These are phyloP conservation scores for Nephrotoma guestfalica DNA, from an alignment of 2,888 invertebrate genomes.

Conservation along the genomic window DNA sequence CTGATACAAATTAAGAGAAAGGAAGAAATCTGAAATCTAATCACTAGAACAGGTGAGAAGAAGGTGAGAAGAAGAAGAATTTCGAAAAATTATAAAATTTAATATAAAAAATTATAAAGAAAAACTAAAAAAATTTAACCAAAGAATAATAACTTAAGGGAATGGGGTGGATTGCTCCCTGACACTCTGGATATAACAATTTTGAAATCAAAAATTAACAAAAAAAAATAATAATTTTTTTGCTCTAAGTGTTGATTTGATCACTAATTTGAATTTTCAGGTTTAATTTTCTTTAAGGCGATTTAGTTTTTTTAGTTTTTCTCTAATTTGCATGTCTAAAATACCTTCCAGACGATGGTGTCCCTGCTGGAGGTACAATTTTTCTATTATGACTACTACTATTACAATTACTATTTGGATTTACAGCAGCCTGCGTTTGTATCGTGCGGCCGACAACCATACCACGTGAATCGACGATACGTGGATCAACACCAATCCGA, in stretches of 20 bases:
- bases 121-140: not conserved
- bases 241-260: slow-evolving; percentile 1
- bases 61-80: not conserved
- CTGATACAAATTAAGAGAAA: not conserved
- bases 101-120: not conserved
- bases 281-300: slow-evolving; percentile 2
- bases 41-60: not conserved
- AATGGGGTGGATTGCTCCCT: not conserved
- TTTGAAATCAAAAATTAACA: not conserved
- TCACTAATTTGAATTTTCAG: not conserved
- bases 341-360: slow-evolving; percentile 19
- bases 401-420: not conserved
- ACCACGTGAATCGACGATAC: not conserved
- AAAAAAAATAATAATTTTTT: not conserved
- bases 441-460: not conserved
- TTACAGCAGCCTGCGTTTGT: not conserved
- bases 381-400: slow-evolving; percentile 13
- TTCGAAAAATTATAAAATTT: not conserved
- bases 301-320: slow-evolving; percentile 3
- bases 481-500: not conserved
- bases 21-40: not conserved
- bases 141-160: not conserved
- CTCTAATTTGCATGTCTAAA: slow-evolving; percentile 11
- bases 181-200: not conserved
- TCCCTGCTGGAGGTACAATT: slow-evolving; percentile 18